Evolutionary conservation across 2,888 invertebrate species (phyloP).

Genomic region (Bugula neritina): DNA sequence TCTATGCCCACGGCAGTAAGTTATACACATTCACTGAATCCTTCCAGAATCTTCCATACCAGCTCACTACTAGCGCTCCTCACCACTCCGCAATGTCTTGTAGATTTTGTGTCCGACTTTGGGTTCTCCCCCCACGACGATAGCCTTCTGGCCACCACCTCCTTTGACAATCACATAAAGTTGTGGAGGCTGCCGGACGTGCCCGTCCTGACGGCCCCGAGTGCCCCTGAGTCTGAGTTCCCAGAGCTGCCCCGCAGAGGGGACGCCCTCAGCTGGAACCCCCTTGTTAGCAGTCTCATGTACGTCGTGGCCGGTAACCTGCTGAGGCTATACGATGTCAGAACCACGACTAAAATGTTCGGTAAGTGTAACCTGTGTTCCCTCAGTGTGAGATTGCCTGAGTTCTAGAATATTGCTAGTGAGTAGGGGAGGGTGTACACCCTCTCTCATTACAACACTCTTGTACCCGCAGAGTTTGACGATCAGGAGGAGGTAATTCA

Average conservation of each 20-base stretch:
- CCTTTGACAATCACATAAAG: constrained; percentile 55
- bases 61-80: too few relatives aligned
- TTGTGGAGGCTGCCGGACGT: constrained; percentile 29
- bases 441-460: too few relatives aligned
- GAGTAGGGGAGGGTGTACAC: too few relatives aligned
- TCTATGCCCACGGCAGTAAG: constrained; percentile 18
- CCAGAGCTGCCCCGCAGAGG: constrained; percentile 18
- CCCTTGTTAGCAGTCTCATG: constrained; percentile 2
- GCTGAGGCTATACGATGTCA: constrained; percentile 20
- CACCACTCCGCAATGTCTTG: constrained; percentile 55
- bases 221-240: not conserved
- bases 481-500: constrained; percentile 81
- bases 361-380: not conserved
- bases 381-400: too few relatives aligned
- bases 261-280: constrained; percentile 11
- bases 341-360: not conserved
- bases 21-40: not conserved
- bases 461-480: constrained; percentile 57
- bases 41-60: too few relatives aligned
- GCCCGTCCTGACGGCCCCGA: not conserved
- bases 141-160: constrained; percentile 78
- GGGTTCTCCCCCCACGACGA: constrained; percentile 93
- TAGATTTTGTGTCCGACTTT: constrained; percentile 88
- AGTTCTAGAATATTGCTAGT: too few relatives aligned
- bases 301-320: not conserved